Evolutionary conservation across 2,888 invertebrate genomes (phyloP), one percentile per base, ranked within the genome.

Genomic region (Nephrotoma appendiculata): DNA sequence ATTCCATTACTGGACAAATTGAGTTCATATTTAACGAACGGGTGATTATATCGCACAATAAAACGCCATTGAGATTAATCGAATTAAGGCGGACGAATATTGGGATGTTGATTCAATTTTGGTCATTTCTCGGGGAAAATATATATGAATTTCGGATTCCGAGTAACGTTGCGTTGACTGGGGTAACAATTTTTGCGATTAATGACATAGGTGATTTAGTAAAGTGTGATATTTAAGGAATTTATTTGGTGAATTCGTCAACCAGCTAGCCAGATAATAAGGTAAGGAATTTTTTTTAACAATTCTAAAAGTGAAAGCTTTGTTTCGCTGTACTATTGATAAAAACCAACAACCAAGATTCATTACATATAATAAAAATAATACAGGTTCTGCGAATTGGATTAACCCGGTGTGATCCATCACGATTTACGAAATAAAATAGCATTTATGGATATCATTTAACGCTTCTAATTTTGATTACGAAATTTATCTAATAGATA

Each of bases 51-150:
- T 71, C 71, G 9, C 71, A 71, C 87, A 4, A 71, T 84, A 2
- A 48, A 87, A 42, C 87, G 87, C 88, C 89, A 0, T 83, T 90
- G 44, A 89, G 88, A 85, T 86, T 92, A 6, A 87, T 92, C 86
- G 92, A 92, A 86, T 86, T 86, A 42, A 41, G 86, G 5, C 31
- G 41, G 19, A 12, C 41, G 12, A 31, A 86, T 57, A 57, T n/a
- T 57, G 86, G 57, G 15, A 86, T 86, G 86, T 41, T 86, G n/a
- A 86, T 86, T 15, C 4, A 86, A 52, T 86, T 48, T 87, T 88
- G 83, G 84, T 15, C 45, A 12, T 86, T 87, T 42, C 84, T 83
- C 31, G 83, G 85, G 11, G 83, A 86, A 3, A 42, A 86, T 86
- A 15, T 15, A 41, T 83, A 71, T 15, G 83, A 86, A 86, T 87